Evolutionary conservation across 2,888 invertebrate genomes (phyloP).

Genomic region (Notodonta ziczac): DNA sequence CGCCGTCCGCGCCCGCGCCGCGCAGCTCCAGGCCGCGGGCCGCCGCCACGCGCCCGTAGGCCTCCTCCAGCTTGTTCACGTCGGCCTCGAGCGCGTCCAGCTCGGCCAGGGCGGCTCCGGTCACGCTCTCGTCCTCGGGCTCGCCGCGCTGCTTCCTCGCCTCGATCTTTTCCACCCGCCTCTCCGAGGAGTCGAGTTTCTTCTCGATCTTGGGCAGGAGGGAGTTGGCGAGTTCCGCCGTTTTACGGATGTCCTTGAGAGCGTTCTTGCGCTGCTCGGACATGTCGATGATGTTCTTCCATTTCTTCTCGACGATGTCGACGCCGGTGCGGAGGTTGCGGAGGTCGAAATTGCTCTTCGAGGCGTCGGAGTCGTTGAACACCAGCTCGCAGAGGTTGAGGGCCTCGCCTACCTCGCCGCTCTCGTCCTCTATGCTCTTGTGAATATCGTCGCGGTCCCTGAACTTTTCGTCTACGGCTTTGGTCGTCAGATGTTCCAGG

Average conservation of each 20-base stretch:
- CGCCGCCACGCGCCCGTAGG: slow-evolving; percentile 88
- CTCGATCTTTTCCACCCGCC: slow-evolving; percentile 81
- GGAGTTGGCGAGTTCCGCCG: slow-evolving; percentile 86
- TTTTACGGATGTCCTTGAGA: slow-evolving; percentile 81
- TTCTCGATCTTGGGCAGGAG: slow-evolving; percentile 87
- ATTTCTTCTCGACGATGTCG: slow-evolving; percentile 90
- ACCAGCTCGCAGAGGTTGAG: slow-evolving; percentile 91
- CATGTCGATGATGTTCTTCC: slow-evolving; percentile 90
- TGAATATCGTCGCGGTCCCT: slow-evolving; percentile 90
- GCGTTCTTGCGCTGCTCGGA: slow-evolving; percentile 86
- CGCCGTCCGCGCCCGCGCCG: slow-evolving; percentile 87
- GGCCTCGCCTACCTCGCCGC: slow-evolving; percentile 90
- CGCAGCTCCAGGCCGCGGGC: slow-evolving; percentile 86
- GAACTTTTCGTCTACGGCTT: slow-evolving; percentile 87
- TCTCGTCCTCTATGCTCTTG: slow-evolving; percentile 90
- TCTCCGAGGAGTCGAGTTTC: slow-evolving; percentile 85
- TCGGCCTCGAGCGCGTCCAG: slow-evolving; percentile 86
- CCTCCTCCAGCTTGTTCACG: slow-evolving; percentile 87
- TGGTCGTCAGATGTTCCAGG: slow-evolving; percentile 87
- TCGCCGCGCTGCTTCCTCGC: slow-evolving; percentile 73
- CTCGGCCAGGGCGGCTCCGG: slow-evolving; percentile 82
- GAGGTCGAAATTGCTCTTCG: slow-evolving; percentile 89
- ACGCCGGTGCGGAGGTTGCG: slow-evolving; percentile 87
- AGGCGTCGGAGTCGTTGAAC: slow-evolving; percentile 89
- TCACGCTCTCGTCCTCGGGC: slow-evolving; percentile 81